phyloP scores from a whole-genome alignment of 1,140 invertebrate species.

The Acromyrmex charruanus region DNA sequence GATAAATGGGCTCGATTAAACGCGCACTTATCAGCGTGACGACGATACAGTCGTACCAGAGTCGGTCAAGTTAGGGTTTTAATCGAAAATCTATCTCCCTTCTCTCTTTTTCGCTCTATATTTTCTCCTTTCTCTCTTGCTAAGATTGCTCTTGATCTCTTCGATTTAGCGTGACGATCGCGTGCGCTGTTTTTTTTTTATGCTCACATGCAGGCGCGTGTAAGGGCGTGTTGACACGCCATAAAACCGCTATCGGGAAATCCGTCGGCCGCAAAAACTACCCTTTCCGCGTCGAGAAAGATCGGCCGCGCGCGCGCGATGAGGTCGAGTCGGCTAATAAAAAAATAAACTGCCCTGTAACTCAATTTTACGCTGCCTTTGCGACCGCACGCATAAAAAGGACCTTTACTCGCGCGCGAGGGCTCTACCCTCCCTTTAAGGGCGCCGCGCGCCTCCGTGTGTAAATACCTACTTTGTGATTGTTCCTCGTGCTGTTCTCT shows the following conservation, averaged over 20 bases:
- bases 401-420: constrained; percentile 75
- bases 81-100: constrained; percentile 55
- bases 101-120: background rate
- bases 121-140: constrained; percentile 6
- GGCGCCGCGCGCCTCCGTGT: constrained; percentile 67
- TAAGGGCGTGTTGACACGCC: constrained; percentile 85
- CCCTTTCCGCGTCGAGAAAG: constrained; percentile 77
- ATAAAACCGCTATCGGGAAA: constrained; percentile 86
- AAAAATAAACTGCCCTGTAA: constrained; percentile 85
- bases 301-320: constrained; percentile 69
- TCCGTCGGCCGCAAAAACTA: constrained; percentile 84
- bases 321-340: constrained; percentile 81
- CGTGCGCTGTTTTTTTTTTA: constrained; percentile 73
- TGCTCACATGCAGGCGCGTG: constrained; percentile 71
- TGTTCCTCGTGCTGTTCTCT: constrained; percentile 69
- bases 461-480: constrained; percentile 73
- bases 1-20: constrained; percentile 75
- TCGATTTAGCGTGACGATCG: constrained; percentile 77
- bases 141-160: constrained; percentile 61
- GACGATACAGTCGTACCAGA: constrained; percentile 57
- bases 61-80: constrained; percentile 51
- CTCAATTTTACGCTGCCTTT: constrained; percentile 84
- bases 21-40: constrained; percentile 74
- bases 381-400: constrained; percentile 76
- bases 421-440: constrained; percentile 76